Evolutionary conservation across 2,113 vertebrate genomes (phyloP).

Genomic region (Perca fluviatilis): DNA sequence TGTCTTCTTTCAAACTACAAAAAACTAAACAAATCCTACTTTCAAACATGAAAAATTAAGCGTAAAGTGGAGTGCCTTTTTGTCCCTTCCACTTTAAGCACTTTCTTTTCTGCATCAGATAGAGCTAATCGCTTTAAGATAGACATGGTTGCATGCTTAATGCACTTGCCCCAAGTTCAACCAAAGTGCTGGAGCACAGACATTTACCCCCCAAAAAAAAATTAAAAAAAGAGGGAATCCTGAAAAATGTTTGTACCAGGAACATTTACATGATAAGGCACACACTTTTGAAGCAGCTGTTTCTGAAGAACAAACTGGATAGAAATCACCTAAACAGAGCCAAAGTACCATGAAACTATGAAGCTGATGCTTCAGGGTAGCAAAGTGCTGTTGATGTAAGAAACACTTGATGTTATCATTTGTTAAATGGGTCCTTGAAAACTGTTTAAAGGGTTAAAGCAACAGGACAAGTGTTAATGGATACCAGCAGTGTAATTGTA

Average conservation of each 20-base stretch:
- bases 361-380: constrained; percentile 1
- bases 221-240: neutral
- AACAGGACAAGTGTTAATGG: neutral
- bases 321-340: neutral
- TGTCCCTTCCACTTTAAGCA: neutral
- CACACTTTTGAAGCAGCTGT: neutral
- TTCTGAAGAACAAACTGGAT: neutral
- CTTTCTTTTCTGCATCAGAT: neutral
- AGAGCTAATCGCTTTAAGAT: neutral
- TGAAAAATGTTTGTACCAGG: neutral
- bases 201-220: neutral
- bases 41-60: constrained; percentile 3
- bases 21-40: neutral
- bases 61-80: neutral
- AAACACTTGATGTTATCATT: constrained; percentile 4
- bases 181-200: neutral
- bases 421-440: constrained; percentile 3
- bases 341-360: neutral
- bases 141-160: neutral
- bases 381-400: constrained; percentile 1
- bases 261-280: too few species aligned
- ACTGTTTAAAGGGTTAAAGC: neutral
- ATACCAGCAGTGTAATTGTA: neutral
- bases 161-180: neutral
- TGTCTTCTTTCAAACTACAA: neutral